These are phyloP conservation scores for Steinernema khuongi DNA, from an alignment of 1,140 invertebrate genomes.

Conservation along the genomic window DNA sequence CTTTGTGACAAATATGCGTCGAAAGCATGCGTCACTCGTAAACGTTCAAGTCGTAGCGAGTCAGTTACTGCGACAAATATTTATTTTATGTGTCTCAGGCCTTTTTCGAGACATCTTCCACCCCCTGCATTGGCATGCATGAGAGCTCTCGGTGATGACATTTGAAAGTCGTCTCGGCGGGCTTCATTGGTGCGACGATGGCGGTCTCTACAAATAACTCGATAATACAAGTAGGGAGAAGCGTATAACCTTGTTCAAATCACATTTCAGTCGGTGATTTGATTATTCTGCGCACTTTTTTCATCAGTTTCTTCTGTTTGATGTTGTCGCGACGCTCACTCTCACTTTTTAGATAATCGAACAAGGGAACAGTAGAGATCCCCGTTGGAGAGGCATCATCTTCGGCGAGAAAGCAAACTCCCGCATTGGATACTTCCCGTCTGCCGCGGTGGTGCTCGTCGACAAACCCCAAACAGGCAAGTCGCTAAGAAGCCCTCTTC, in stretches of 20 bases:
- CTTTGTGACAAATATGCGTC: too few species aligned
- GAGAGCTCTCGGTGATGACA: too few species aligned
- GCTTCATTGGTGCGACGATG: too few species aligned
- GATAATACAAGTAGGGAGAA: too few species aligned
- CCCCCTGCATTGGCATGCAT: background rate
- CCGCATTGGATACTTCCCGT: conserved; percentile 19
- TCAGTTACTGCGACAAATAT: too few species aligned
- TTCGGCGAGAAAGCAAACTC: conserved; percentile 33
- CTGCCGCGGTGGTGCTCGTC: conserved; percentile 22
- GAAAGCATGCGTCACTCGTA: too few species aligned
- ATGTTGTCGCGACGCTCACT: background rate
- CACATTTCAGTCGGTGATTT: too few species aligned
- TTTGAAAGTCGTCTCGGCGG: too few species aligned
- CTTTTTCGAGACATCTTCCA: background rate
- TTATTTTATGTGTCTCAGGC: background rate
- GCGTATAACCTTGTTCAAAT: too few species aligned
- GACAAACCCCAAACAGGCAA: conserved; percentile 27
- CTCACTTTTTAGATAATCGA: conserved; percentile 28
- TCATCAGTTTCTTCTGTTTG: background rate
- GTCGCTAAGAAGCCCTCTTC: background rate
- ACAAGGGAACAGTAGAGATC: background rate
- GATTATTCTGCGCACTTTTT: too few species aligned
- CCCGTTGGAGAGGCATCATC: conserved; percentile 23
- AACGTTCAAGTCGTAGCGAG: too few species aligned
- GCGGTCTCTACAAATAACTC: too few species aligned